phyloP scores from a whole-genome alignment of 37 sponge, comb jelly and placozoan genomes.

The Beroe ovata region DNA sequence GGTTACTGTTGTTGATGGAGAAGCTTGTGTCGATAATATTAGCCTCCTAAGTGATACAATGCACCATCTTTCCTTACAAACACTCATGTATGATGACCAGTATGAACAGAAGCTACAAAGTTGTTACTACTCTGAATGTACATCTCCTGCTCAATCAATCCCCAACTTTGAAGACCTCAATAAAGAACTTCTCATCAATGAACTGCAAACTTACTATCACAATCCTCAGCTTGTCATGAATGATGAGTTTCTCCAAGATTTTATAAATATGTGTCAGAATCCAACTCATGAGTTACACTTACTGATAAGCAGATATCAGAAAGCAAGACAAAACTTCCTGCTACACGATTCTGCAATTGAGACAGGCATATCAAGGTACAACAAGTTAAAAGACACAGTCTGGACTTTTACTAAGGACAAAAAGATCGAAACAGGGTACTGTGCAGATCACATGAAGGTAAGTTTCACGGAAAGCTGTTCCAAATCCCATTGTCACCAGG shows the following conservation, averaged over 20 bases:
- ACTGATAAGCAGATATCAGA: slow-evolving; percentile 19
- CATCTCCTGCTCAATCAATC: slow-evolving; percentile 52
- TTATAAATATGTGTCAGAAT: slow-evolving; percentile 70
- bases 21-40: background rate
- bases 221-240: slow-evolving; percentile 81
- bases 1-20: background rate
- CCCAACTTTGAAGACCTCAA: slow-evolving; percentile 49
- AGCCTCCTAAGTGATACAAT: slow-evolving; percentile 33
- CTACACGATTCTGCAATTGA: slow-evolving; percentile 13
- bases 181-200: slow-evolving; percentile 67
- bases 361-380: background rate
- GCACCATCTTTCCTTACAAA: slow-evolving; percentile 45
- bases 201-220: slow-evolving; percentile 76
- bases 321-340: slow-evolving; percentile 20
- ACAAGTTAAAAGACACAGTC: background rate
- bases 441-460: slow-evolving; percentile 66
- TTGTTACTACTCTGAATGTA: slow-evolving; percentile 41
- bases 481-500: slow-evolving; percentile 31
- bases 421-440: slow-evolving; percentile 19
- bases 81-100: slow-evolving; percentile 56
- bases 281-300: slow-evolving; percentile 41
- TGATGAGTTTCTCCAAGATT: slow-evolving; percentile 76
- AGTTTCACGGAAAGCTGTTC: slow-evolving; percentile 5
- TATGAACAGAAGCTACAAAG: slow-evolving; percentile 63
- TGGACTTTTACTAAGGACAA: slow-evolving; percentile 62